Conservation (phyloP, 1,140 invertebrate genomes). For the Grapholita molesta region DNA sequence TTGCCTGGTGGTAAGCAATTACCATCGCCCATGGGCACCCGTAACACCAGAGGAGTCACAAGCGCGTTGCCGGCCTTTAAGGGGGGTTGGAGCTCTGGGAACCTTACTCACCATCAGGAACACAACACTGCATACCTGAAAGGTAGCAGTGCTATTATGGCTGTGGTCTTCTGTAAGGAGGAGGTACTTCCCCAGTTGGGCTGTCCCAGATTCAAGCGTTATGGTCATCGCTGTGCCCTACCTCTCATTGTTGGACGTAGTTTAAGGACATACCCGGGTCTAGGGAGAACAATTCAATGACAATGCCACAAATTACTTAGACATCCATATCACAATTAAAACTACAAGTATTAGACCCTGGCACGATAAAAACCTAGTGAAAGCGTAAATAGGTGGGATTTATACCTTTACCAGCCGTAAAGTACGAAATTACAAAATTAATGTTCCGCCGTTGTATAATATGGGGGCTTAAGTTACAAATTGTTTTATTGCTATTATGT, state of each 20-base stretch:
- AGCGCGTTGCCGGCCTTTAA: no score
- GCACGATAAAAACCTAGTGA: slow-evolving; percentile 34
- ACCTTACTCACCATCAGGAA: no score
- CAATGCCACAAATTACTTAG: background rate
- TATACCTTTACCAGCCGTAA: slow-evolving; percentile 29
- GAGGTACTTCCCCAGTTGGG: background rate
- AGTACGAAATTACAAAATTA: slow-evolving; percentile 38
- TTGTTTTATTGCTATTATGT: background rate
- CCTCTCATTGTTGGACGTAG: no score
- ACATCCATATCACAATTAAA: background rate
- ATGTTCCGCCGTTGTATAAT: slow-evolving; percentile 18
- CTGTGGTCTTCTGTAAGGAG: background rate
- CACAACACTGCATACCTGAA: no score
- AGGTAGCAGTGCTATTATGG: no score
- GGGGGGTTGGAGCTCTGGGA: no score
- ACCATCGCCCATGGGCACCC: no score
- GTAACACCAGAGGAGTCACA: no score
- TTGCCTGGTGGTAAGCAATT: no score
- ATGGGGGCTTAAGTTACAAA: background rate
- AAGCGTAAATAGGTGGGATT: slow-evolving; percentile 32
- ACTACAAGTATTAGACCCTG: slow-evolving; percentile 16
- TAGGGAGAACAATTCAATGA: background rate
- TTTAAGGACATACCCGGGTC: background rate
- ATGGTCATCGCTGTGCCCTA: background rate
- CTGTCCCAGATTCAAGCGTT: background rate